Percentiles rank a stretch among this genome's conserved stretches.
These are phyloP conservation scores for Oryzias curvinotus DNA, from an alignment of 2,113 vertebrate genomes.

Conservation along the genomic window DNA sequence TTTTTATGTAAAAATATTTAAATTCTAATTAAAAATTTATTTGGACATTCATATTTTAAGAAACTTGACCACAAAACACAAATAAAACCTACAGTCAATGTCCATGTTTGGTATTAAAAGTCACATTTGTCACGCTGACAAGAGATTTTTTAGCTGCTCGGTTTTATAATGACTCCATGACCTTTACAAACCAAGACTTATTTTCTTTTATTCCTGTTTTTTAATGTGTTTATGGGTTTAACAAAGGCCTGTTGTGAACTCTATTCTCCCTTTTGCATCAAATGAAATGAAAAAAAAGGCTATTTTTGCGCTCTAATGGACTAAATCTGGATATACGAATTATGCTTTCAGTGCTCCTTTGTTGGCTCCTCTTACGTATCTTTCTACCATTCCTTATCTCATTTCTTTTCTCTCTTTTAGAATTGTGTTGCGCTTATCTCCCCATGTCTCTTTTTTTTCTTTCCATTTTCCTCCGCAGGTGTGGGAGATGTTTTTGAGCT, in stretches of 20 bases:
- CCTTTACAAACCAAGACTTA: slow-evolving; percentile 62
- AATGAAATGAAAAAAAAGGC: slow-evolving; percentile 38
- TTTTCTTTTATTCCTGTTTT: slow-evolving; percentile 31
- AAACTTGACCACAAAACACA: too few species aligned
- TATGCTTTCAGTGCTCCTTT: slow-evolving; percentile 16
- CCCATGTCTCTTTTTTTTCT: background rate
- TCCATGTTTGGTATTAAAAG: too few species aligned
- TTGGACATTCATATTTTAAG: too few species aligned
- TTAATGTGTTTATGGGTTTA: slow-evolving; percentile 49
- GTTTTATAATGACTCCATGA: slow-evolving; percentile 40
- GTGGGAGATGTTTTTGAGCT: slow-evolving; percentile 83
- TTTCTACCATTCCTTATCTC: slow-evolving; percentile 35
- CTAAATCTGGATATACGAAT: slow-evolving; percentile 32
- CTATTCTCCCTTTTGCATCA: slow-evolving; percentile 54
- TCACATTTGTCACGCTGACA: too few species aligned
- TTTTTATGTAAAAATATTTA: too few species aligned
- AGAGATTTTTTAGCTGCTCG: too few species aligned
- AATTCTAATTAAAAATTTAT: too few species aligned
- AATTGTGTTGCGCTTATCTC: slow-evolving; percentile 21
- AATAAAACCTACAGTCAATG: too few species aligned
- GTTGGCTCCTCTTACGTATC: slow-evolving; percentile 13
- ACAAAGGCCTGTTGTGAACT: slow-evolving; percentile 31
- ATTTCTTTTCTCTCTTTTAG: slow-evolving; percentile 1
- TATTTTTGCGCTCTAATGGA: slow-evolving; percentile 12
- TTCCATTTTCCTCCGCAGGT: slow-evolving; percentile 75